Percentiles rank a stretch among this genome's conserved stretches.
Evolutionary conservation across 2,113 vertebrate genomes (phyloP).

Genomic region (Marmota monax): DNA sequence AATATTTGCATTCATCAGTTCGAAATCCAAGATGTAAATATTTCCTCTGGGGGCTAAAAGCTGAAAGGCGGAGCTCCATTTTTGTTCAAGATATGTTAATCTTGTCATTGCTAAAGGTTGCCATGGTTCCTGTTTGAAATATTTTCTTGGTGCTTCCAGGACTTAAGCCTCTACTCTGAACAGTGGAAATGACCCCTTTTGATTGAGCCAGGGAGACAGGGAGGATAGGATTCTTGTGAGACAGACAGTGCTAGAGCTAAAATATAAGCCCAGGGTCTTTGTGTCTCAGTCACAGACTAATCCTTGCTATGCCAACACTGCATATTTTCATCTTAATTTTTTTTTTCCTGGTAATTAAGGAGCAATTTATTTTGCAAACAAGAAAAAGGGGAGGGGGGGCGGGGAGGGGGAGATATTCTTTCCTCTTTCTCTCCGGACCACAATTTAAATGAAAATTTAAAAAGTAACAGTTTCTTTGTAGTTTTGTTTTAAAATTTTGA

Average conservation of each 20-base stretch:
- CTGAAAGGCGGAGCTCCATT: slow-evolving; percentile 59
- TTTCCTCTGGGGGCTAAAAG: slow-evolving; percentile 38
- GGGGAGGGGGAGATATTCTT: not conserved
- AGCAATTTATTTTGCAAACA: slow-evolving; percentile 57
- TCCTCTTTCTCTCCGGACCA: not conserved
- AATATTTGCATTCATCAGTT: slow-evolving; percentile 33
- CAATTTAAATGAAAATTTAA: not conserved
- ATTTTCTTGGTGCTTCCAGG: slow-evolving; percentile 51
- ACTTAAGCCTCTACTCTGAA: slow-evolving; percentile 56
- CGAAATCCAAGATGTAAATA: slow-evolving; percentile 64
- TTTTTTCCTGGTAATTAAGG: not conserved
- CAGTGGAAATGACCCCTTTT: slow-evolving; percentile 6
- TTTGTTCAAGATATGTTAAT: slow-evolving; percentile 63
- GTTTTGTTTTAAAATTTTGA: slow-evolving; percentile 14
- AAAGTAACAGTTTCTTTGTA: not conserved
- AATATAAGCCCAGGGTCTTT: slow-evolving; percentile 33
- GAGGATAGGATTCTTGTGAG: slow-evolving; percentile 18
- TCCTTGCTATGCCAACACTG: not conserved
- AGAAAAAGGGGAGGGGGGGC: not conserved
- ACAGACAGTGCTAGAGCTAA: slow-evolving; percentile 23
- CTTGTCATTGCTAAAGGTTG: slow-evolving; percentile 62
- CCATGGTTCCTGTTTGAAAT: slow-evolving; percentile 61
- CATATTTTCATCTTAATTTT: not conserved
- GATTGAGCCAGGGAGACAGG: not conserved
- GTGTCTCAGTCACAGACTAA: slow-evolving; percentile 6